Evolutionary conservation across 2,797 vertebrate genomes (phyloP).

Genomic region (Centroberyx gerrardi): DNA sequence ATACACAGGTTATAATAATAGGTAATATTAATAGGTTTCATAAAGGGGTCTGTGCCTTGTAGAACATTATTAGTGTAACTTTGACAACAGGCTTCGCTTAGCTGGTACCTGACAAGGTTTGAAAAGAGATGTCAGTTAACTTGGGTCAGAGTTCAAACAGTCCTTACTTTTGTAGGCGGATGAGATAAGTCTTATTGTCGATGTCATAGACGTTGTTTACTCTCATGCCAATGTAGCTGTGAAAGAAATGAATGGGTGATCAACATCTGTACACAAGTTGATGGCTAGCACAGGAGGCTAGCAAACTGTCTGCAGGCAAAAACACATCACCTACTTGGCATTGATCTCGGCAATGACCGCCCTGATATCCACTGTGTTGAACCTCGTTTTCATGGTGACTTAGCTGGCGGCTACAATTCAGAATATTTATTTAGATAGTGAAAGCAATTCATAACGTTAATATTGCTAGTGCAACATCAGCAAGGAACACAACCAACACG

Average conservation of each 20-base stretch:
- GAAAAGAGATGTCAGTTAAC: neutral
- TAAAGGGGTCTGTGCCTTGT: no score
- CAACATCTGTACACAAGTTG: constrained; percentile 34
- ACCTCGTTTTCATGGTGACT: constrained; percentile 92
- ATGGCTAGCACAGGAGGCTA: constrained; percentile 36
- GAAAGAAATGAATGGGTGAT: constrained; percentile 10
- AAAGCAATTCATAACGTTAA: constrained; percentile 18
- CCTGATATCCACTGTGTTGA: constrained; percentile 93
- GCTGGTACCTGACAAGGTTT: neutral
- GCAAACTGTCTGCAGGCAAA: constrained; percentile 10
- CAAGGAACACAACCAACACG: constrained; percentile 26
- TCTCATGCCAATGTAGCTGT: constrained; percentile 95
- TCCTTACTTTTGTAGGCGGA: constrained; percentile 97
- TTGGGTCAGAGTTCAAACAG: neutral
- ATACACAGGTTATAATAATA: no score
- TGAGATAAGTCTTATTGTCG: constrained; percentile 98
- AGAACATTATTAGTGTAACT: no score
- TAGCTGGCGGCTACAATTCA: neutral
- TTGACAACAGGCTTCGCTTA: no score
- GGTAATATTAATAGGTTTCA: no score
- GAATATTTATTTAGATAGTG: neutral
- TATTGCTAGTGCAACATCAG: constrained; percentile 36
- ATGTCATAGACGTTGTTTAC: constrained; percentile 98
- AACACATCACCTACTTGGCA: constrained; percentile 85
- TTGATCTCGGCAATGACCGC: constrained; percentile 93